Base-by-base conservation (phyloP, 2,888 invertebrate genomes). In the Tetrapedia diversipes region DNA sequence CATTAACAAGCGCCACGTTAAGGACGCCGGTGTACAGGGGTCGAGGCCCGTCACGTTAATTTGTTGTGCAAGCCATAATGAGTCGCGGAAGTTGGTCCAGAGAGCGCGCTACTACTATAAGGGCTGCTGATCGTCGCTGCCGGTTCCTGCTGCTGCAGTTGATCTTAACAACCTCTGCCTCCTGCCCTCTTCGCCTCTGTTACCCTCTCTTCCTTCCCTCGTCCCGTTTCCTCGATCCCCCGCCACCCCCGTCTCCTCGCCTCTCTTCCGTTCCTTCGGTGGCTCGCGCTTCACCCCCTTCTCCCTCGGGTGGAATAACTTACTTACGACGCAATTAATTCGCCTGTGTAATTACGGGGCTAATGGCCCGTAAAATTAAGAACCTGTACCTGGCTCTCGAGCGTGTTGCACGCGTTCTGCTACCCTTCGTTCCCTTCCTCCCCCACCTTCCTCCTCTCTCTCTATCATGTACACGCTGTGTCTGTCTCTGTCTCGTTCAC, bases 301-400 rank as follows among this genome's bases (percentile, higher is more conserved):
- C 71, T 77, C 77, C 71, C 77, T 75, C 79, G 80, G 69, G 75
- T 77, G 79, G 83, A 86, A 87, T 88, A 89, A 88, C 89, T 89
- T 87, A 89, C 88, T 89, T 88, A 86, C 86, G 85, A 82, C 76
- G 87, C 88, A 87, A 89, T 89, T 89, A 89, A 89, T 89, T 89
- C 86, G 81, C 85, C 79, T 85, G 84, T 86, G 86, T 88, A 89
- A 89, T 89, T 89, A 89, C 86, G 80, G 78, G 83, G 83, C 86
- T 89, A 89, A 89, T 89, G 87, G 87, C 84, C 84, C 87, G 87
- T 89, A 86, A 89, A 89, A 89, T 89, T 88, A 89, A 89, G 88
- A 89, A 89, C 86, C 84, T 71, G 83, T 79, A 85, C 82, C 82
- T 73, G 77, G 43, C 71, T 77, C 56, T 70, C 66, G 66, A 67